Conservation (phyloP, 2,888 invertebrate genomes). For the Belgica antarctica region DNA sequence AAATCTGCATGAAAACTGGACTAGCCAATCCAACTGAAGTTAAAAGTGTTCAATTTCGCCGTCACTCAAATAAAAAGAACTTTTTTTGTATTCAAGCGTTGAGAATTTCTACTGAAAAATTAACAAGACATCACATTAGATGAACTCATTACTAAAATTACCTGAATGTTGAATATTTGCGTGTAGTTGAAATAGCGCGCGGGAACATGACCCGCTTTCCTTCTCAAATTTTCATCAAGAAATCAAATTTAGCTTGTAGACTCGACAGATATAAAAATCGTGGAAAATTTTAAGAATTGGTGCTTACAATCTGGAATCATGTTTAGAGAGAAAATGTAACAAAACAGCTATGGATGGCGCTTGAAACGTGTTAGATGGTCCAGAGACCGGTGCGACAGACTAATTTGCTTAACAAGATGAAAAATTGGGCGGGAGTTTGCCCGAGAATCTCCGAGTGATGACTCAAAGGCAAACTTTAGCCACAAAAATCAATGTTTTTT, state of each 20-base stretch:
- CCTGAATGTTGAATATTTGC: conserved; percentile 20
- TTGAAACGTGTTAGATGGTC: too few relatives aligned
- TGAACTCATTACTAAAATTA: conserved; percentile 4
- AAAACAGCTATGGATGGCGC: neutral
- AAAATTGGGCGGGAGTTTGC: too few relatives aligned
- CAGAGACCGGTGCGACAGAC: too few relatives aligned
- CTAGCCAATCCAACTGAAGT: neutral
- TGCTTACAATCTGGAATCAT: conserved; percentile 5
- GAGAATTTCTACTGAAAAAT: neutral
- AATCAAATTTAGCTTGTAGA: conserved; percentile 23
- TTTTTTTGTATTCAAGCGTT: neutral
- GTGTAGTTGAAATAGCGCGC: too few relatives aligned
- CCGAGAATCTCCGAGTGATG: too few relatives aligned
- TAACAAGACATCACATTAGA: conserved; percentile 20
- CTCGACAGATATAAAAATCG: neutral
- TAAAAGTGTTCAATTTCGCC: conserved; percentile 12
- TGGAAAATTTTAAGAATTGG: conserved; percentile 15
- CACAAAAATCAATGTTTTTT: neutral
- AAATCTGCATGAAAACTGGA: conserved; percentile 13
- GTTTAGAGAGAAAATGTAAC: neutral
- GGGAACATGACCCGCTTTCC: too few relatives aligned
- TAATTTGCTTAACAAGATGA: too few relatives aligned
- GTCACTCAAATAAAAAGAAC: neutral
- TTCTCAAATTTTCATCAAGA: too few relatives aligned
- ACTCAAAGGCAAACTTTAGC: neutral